Percentiles rank a stretch among this genome's conserved stretches.
Evolutionary conservation across 2,888 invertebrate species (phyloP).

Genomic region (Agrilus mali): DNA sequence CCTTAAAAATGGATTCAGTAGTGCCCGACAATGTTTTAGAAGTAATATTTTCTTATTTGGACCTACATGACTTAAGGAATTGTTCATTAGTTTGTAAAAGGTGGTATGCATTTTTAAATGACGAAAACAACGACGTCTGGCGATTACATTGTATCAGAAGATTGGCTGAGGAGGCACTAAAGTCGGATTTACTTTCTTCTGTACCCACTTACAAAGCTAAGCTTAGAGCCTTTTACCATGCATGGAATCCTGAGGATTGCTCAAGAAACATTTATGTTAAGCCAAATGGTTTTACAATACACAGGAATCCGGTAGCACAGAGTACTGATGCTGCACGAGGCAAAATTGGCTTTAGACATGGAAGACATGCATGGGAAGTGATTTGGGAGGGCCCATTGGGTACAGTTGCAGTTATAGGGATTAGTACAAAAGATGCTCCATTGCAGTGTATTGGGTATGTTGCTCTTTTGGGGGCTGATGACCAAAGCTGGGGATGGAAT

Average conservation of each 20-base stretch:
- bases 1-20: constrained; percentile 39
- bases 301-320: constrained; percentile 96
- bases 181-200: constrained; percentile 81
- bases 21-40: constrained; percentile 74
- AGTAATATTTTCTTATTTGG: constrained; percentile 83
- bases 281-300: constrained; percentile 92
- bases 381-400: constrained; percentile 98
- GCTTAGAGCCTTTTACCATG: constrained; percentile 82
- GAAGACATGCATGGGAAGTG: constrained; percentile 95
- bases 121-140: constrained; percentile 95
- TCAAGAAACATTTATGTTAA: constrained; percentile 95
- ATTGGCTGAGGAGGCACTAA: constrained; percentile 76
- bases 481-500: constrained; percentile 99
- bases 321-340: constrained; percentile 91
- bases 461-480: constrained; percentile 86
- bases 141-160: constrained; percentile 75
- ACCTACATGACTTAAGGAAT: constrained; percentile 71
- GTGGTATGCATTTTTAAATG: constrained; percentile 82
- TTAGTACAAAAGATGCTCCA: constrained; percentile 88
- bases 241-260: constrained; percentile 96
- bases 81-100: constrained; percentile 87
- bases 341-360: constrained; percentile 82
- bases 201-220: constrained; percentile 88
- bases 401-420: constrained; percentile 94
- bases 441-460: constrained; percentile 93